Conservation (phyloP, 2,113 vertebrate genomes). For the Lophotis ruficrista region DNA sequence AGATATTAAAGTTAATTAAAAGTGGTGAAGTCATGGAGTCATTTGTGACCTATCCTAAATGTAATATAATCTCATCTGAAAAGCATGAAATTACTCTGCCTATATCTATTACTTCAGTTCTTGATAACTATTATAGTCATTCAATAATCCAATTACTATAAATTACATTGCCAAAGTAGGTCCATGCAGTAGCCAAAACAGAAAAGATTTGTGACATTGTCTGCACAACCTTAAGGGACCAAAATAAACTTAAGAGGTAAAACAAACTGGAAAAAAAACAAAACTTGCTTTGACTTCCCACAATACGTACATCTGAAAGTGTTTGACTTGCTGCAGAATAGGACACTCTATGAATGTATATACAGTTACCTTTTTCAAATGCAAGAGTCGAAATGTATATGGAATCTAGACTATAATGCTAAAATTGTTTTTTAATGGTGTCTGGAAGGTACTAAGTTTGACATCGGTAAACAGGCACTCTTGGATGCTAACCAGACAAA, state of each 20-base stretch:
- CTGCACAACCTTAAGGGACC: not conserved
- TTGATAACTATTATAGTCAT: slow-evolving; percentile 60
- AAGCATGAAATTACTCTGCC: slow-evolving; percentile 72
- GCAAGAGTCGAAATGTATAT: not conserved
- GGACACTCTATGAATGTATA: not conserved
- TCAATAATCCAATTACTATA: slow-evolving; percentile 62
- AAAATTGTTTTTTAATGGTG: not conserved
- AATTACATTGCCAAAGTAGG: slow-evolving; percentile 39
- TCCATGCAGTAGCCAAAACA: not conserved
- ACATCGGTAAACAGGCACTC: not conserved
- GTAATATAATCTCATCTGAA: slow-evolving; percentile 68
- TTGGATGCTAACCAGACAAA: not conserved
- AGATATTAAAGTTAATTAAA: slow-evolving; percentile 68
- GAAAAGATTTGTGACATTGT: slow-evolving; percentile 4
- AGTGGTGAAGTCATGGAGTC: slow-evolving; percentile 45
- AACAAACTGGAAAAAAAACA: not conserved
- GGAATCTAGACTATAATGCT: not conserved
- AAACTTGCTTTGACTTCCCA: not conserved
- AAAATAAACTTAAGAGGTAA: not conserved
- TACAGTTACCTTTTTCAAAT: not conserved
- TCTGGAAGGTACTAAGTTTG: not conserved
- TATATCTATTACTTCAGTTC: slow-evolving; percentile 59
- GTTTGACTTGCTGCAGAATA: not conserved
- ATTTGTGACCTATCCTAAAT: slow-evolving; percentile 56
- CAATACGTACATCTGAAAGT: not conserved